A percentile compares a stretch with the other conserved stretches of the same genome.
Evolutionary conservation across 2,113 vertebrate genomes (phyloP).

Genomic region (Sardina pilchardus): DNA sequence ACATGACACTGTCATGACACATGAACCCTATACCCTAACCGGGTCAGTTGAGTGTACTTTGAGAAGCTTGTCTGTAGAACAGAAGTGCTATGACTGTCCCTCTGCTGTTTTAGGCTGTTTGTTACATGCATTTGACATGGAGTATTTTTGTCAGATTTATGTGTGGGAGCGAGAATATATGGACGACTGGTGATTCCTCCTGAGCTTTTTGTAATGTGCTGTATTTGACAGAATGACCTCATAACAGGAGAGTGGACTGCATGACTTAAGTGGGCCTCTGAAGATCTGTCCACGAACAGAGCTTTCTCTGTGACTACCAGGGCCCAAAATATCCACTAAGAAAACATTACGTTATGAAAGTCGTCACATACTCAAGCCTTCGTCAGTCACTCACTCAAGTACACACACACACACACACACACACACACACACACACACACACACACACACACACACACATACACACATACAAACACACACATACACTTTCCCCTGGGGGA

Average conservation of each 20-base stretch:
- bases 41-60: neutral
- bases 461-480: neutral
- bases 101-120: neutral
- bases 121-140: neutral
- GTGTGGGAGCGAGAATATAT: neutral
- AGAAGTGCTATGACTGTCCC: neutral
- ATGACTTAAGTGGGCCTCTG: neutral
- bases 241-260: neutral
- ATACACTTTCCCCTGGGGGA: constrained; percentile 5
- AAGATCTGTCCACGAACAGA: constrained; percentile 5
- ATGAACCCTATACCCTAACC: neutral
- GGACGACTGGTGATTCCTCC: neutral
- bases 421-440: neutral
- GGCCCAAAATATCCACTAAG: neutral
- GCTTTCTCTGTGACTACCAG: constrained; percentile 1
- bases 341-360: constrained; percentile 20
- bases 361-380: neutral
- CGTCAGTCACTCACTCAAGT: neutral
- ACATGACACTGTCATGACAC: too few relatives aligned
- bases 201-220: neutral
- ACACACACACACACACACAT: neutral
- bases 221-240: constrained; percentile 2
- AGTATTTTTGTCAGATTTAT: neutral
- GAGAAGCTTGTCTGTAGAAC: neutral
- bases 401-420: neutral